Evolutionary conservation across 2,888 invertebrate species (phyloP).

Genomic region (Oscheius sp.): DNA sequence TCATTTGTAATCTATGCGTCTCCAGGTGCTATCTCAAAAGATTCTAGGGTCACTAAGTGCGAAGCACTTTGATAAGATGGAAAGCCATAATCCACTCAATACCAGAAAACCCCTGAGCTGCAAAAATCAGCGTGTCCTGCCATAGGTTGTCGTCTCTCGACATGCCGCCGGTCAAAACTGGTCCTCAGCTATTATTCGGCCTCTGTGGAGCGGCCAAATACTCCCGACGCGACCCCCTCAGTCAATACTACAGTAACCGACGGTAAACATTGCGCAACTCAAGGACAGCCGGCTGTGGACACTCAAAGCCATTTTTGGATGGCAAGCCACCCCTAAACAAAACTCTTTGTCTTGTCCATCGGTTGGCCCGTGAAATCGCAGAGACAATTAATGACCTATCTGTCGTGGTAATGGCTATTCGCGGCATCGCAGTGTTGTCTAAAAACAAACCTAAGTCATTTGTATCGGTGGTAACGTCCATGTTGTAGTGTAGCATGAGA

Average conservation of each 20-base stretch:
- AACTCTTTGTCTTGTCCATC: slow-evolving; percentile 16
- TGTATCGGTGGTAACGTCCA: slow-evolving; percentile 57
- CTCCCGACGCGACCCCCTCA: slow-evolving; percentile 33
- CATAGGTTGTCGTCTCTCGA: slow-evolving; percentile 29
- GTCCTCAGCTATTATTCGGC: slow-evolving; percentile 38
- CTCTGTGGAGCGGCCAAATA: slow-evolving; percentile 25
- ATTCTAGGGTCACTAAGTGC: slow-evolving; percentile 22
- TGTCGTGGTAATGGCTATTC: slow-evolving; percentile 10
- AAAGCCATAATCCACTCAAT: not conserved
- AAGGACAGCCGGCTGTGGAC: slow-evolving; percentile 23
- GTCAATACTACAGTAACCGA: slow-evolving; percentile 33
- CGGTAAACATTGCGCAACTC: slow-evolving; percentile 31
- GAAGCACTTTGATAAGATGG: slow-evolving; percentile 15
- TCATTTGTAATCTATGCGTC: slow-evolving; percentile 2
- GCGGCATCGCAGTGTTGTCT: no score
- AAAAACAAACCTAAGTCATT: slow-evolving; percentile 49
- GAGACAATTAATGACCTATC: slow-evolving; percentile 14
- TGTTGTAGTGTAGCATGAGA: slow-evolving; percentile 50
- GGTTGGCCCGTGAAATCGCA: slow-evolving; percentile 6
- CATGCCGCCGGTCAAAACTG: slow-evolving; percentile 49
- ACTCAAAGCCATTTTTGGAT: slow-evolving; percentile 20
- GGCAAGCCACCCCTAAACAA: not conserved
- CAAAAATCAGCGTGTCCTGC: slow-evolving; percentile 28
- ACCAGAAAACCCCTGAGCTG: not conserved
- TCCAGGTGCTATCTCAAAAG: slow-evolving; percentile 17